Evolutionary conservation across 2,113 vertebrate species (phyloP), one percentile per base, ranked within the genome.

Genomic region (Paedocypris sp.): DNA sequence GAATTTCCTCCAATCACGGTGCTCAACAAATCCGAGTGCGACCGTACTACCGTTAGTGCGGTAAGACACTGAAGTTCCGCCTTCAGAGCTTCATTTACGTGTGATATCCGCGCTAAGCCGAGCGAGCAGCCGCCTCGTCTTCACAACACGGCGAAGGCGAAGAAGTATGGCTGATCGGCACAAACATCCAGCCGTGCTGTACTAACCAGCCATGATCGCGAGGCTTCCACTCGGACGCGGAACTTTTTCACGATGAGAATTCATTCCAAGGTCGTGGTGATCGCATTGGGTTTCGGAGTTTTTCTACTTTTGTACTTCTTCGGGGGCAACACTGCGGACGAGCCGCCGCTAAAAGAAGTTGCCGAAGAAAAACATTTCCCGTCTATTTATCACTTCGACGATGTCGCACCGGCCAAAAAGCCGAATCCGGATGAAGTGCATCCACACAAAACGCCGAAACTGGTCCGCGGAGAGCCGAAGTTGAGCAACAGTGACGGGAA

Each of bases 221-320:
- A 35, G 39, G 18, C 22, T 39, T 56, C 32, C 20, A 62, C 39
- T 47, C 69, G 59, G 47, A 46, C 70, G 35, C 68, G 50, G 62
- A 66, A 70, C 69, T 70, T 71, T 60, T 64, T 68, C 79, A 65
- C 67, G 68, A 87, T 87, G 86, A 82, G 84, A 64, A 80, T 84
- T 68, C 77, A 81, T 68, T 71, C 78, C 71, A 86, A 72, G 75
- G 46, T 86, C 61, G 73, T 76, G 63, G 68, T 46, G 72, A 72
- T 86, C 75, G 79, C 73, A 52, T 35, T 78, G 38, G 79, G 83
- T 49, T 74, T 84, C 12, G 86, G 82, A 86, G 69, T 87, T 85
- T 83, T 86, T 41, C 68, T 87, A 84, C 83, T 87, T 83, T 69
- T 86, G 64, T 86, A 86, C 84, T 86, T 86, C 78, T 82, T 72